Percentiles rank a stretch among this genome's conserved stretches.
phyloP scores from a whole-genome alignment of 2,888 invertebrate species.

The Parapristionchus giblindavisi region DNA sequence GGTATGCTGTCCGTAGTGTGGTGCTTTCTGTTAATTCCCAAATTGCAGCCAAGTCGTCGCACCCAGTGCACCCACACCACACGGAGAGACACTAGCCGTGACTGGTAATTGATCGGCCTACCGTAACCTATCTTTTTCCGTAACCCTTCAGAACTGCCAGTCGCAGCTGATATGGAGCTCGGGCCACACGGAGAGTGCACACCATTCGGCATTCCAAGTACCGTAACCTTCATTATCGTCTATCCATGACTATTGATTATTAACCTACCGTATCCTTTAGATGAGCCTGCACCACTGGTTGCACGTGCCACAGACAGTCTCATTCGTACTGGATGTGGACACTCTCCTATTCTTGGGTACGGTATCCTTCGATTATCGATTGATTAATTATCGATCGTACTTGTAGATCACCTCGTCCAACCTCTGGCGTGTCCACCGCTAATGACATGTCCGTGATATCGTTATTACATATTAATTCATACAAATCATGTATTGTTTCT shows the following conservation, averaged over 20 bases:
- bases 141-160: background rate
- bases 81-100: slow-evolving; percentile 18
- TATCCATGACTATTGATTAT: too few relatives aligned
- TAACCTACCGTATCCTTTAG: too few relatives aligned
- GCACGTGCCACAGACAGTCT: slow-evolving; percentile 1
- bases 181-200: slow-evolving; percentile 12
- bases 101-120: background rate
- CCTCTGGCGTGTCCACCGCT: slow-evolving; percentile 12
- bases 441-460: slow-evolving; percentile 14
- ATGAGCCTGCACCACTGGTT: too few relatives aligned
- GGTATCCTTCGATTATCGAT: background rate
- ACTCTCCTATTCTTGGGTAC: background rate
- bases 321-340: slow-evolving; percentile 2
- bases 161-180: background rate
- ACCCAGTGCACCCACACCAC: background rate
- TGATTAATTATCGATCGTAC: background rate
- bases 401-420: slow-evolving; percentile 4
- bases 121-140: background rate
- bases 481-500: background rate
- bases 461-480: background rate
- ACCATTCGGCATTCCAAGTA: too few relatives aligned
- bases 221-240: too few relatives aligned
- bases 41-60: too few relatives aligned
- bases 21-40: too few relatives aligned
- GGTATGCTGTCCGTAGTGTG: background rate